A percentile compares a stretch with the other conserved stretches of the same genome.
Evolutionary conservation across 2,113 vertebrate genomes (phyloP).

Genomic region (Mirounga angustirostris): DNA sequence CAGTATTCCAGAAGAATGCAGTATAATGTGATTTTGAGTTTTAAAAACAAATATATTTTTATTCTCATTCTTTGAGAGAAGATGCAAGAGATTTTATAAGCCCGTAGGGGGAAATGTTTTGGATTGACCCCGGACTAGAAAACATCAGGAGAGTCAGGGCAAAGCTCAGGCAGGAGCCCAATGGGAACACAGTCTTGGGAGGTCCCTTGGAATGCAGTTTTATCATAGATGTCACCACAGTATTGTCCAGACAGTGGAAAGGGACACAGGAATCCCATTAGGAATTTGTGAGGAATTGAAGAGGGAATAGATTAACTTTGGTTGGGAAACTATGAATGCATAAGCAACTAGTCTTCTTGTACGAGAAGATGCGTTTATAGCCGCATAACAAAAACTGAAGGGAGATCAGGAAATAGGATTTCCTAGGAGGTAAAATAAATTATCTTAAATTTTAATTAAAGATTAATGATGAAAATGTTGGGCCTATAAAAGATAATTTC

Average conservation of each 20-base stretch:
- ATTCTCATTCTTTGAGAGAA: neutral
- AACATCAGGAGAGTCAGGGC: accelerated
- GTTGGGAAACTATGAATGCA: neutral
- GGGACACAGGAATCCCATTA: neutral
- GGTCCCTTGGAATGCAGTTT: neutral
- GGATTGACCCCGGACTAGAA: neutral
- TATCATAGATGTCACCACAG: neutral
- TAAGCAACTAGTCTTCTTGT: neutral
- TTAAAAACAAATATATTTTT: neutral
- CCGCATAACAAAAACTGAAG: neutral
- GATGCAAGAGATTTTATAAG: neutral
- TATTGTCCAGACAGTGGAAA: neutral
- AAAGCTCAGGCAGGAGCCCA: neutral
- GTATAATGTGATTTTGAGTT: neutral
- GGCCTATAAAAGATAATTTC: neutral
- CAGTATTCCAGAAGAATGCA: neutral
- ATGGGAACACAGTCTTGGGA: neutral
- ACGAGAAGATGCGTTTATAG: neutral
- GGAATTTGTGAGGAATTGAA: neutral
- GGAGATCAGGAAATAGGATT: neutral
- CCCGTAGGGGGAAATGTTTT: neutral
- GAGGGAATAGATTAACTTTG: no score
- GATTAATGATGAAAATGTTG: neutral
- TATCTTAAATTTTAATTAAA: neutral
- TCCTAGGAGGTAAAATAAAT: neutral